Percentiles rank a stretch among this genome's conserved stretches.
Conservation (phyloP, 2,113 vertebrate species). For the Lophochroa leadbeateri region DNA sequence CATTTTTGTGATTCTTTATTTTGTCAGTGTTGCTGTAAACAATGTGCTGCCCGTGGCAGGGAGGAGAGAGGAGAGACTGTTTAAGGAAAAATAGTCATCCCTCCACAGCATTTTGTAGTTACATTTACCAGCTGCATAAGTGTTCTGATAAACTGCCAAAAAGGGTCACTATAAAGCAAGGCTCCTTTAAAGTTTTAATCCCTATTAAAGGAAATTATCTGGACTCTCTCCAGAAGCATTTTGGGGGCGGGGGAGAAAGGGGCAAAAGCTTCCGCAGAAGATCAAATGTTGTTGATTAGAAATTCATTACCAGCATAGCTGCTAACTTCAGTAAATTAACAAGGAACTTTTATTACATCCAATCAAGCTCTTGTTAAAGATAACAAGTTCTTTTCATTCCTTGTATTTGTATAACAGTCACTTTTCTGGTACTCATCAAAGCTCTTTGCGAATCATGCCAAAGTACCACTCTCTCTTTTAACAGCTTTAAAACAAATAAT, state of each 20-base stretch:
- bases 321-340: conserved; percentile 68
- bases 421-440: conserved; percentile 66
- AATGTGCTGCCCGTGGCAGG: conserved; percentile 25
- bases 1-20: conserved; percentile 56
- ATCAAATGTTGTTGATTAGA: conserved; percentile 69
- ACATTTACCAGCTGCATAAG: conserved; percentile 52
- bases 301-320: conserved; percentile 64
- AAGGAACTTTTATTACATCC: conserved; percentile 55
- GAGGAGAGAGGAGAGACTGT: conserved; percentile 8
- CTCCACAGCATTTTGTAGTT: conserved; percentile 29
- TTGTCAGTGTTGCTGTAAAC: conserved; percentile 60
- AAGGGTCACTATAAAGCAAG: conserved; percentile 52
- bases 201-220: conserved; percentile 64
- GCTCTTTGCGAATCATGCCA: not conserved
- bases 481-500: conserved; percentile 29
- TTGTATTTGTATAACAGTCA: conserved; percentile 48
- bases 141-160: conserved; percentile 52
- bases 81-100: conserved; percentile 48
- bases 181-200: conserved; percentile 60
- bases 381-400: conserved; percentile 58
- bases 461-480: conserved; percentile 49
- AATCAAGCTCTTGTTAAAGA: conserved; percentile 69
- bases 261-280: conserved; percentile 49
- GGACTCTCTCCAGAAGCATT: conserved; percentile 60
- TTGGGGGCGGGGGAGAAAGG: not conserved